Base-by-base conservation (phyloP, 1,140 invertebrate species). In the Nasonia vitripennis region DNA sequence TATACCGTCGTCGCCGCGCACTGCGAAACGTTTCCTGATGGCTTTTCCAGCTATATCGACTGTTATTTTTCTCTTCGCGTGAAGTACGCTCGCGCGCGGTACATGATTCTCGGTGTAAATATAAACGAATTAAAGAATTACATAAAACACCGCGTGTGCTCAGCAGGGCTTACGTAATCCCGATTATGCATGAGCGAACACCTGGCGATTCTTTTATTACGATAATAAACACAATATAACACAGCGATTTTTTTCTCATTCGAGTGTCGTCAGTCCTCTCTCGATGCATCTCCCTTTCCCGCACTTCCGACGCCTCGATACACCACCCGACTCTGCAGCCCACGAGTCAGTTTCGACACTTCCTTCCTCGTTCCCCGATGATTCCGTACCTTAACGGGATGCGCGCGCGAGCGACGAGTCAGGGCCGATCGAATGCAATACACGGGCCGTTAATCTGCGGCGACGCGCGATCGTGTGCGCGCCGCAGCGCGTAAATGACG, bases 231-330 rank as follows among this genome's bases (percentile, higher is more conserved):
- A 27, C 27, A 27, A 27, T 27, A 2, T 27, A 27, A 27, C 27
- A 27, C 27, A 2, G 27, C 1, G 27, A 27, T 27, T 27, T 27
- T 27, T 27, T 27, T 27, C 27, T 27, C 27, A 9, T 9, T 45
- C 55, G 20, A 14, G 41, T 70, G 75, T 84, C 82, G 82, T 78
- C 82, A 71, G 41, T 78, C 74, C 9, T 7, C 62, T 6, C 6
- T 2, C 73, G 17, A 20, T 74, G 5, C 3, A n/a, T 23, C n/a
- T 45, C 7, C 45, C 55, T 74, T 74, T 74, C 27, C 51, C 17
- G 12, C 78, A 74, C 77, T 79, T 84, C 83, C 83, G 83, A 84
- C 51, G 81, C 51, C 70, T 79, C 67, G 45, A 70, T 67, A 73
- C 12, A 70, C 9, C 12, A 70, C 9, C 55, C 55, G 3, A 62